These are phyloP conservation scores for Hipposideros larvatus DNA, from an alignment of 2,797 vertebrate genomes.

Conservation along the genomic window DNA sequence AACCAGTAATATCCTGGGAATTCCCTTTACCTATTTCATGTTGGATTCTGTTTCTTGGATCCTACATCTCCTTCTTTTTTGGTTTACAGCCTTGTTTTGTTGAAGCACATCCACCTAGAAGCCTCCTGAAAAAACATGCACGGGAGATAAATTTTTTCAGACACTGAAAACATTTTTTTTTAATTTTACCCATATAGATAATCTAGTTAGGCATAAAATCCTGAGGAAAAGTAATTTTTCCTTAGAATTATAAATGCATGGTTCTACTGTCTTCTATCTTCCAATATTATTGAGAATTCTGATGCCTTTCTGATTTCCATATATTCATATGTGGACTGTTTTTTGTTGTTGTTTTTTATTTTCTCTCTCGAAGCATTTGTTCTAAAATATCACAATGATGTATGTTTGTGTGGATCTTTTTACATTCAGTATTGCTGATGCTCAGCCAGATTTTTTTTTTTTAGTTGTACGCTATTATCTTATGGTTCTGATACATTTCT, in stretches of 20 bases:
- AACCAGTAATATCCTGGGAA: background rate
- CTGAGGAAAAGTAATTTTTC: slow-evolving; percentile 17
- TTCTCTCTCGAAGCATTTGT: slow-evolving; percentile 9
- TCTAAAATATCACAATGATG: background rate
- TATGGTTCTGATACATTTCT: background rate
- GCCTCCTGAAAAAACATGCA: background rate
- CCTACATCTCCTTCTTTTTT: background rate
- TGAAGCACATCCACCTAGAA: slow-evolving; percentile 22
- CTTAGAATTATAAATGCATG: slow-evolving; percentile 14
- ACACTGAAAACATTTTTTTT: background rate
- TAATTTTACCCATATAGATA: background rate
- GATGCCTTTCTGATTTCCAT: background rate
- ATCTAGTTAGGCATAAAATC: background rate
- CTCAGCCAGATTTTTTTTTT: background rate
- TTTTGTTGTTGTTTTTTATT: background rate
- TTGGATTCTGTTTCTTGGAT: background rate
- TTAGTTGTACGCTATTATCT: background rate
- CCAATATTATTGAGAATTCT: background rate
- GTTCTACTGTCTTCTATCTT: slow-evolving; percentile 9
- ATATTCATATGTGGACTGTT: background rate
- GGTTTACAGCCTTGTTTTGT: slow-evolving; percentile 26
- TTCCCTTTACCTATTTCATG: background rate
- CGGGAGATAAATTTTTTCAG: background rate
- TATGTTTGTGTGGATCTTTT: background rate
- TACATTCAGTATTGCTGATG: background rate